Conservation (phyloP, 2,888 invertebrate species). For the Pardosa pseudoannulata region DNA sequence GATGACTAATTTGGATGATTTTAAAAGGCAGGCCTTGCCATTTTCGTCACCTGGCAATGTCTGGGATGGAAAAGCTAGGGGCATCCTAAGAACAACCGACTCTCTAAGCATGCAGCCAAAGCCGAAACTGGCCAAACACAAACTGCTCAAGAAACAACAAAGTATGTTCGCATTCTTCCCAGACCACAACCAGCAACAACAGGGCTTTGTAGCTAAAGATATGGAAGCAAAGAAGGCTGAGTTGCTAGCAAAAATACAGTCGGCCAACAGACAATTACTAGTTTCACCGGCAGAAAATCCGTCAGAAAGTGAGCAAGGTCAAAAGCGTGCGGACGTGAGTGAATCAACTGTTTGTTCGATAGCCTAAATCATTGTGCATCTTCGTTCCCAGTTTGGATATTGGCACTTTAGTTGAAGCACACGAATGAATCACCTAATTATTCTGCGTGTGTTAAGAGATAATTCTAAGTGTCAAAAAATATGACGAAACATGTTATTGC, state of each 20-base stretch:
- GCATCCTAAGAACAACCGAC: conserved; percentile 32
- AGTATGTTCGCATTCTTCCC: conserved; percentile 75
- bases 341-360: conserved; percentile 61
- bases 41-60: conserved; percentile 56
- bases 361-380: conserved; percentile 18
- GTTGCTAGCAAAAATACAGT: conserved; percentile 49
- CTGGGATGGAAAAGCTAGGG: conserved; percentile 56
- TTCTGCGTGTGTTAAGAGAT: too few species aligned
- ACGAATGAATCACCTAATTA: too few species aligned
- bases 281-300: conserved; percentile 41
- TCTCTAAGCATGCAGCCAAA: conserved; percentile 56
- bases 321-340: conserved; percentile 41
- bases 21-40: conserved; percentile 69
- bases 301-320: conserved; percentile 14
- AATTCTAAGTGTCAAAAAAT: neutral
- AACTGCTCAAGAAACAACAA: conserved; percentile 75
- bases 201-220: conserved; percentile 23
- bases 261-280: conserved; percentile 44
- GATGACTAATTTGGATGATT: conserved; percentile 73
- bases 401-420: neutral
- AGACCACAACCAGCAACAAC: conserved; percentile 71
- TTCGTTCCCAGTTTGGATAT: neutral
- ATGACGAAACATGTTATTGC: neutral
- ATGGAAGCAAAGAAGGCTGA: conserved; percentile 54
- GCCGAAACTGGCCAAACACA: conserved; percentile 74